A percentile compares a stretch with the other conserved stretches of the same genome.
These are phyloP conservation scores for Urocitellus parryii DNA, from an alignment of 2,113 vertebrate genomes.

Conservation along the genomic window DNA sequence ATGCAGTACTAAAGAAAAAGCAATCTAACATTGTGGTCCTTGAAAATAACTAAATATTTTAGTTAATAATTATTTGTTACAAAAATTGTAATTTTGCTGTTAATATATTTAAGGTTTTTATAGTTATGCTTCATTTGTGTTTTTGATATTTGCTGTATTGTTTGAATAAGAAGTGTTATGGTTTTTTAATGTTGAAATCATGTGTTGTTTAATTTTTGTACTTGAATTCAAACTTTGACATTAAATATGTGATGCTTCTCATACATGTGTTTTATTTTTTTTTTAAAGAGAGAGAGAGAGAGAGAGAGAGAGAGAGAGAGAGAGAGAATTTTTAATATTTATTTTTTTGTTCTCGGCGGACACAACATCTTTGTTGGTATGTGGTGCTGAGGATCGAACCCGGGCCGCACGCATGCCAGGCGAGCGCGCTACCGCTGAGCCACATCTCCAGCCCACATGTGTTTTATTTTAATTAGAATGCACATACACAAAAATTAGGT, in stretches of 20 bases:
- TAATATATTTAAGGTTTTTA: slow-evolving; percentile 84
- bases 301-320: too few relatives aligned
- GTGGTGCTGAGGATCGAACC: too few relatives aligned
- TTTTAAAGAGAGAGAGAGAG: too few relatives aligned
- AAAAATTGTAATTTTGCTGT: slow-evolving; percentile 82
- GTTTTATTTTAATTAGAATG: slow-evolving; percentile 73
- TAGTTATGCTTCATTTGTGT: slow-evolving; percentile 85
- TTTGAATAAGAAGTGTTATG: slow-evolving; percentile 82
- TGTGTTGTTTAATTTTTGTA: slow-evolving; percentile 89
- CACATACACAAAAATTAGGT: not conserved
- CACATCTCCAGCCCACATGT: too few relatives aligned
- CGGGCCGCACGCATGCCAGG: too few relatives aligned
- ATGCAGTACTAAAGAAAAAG: slow-evolving; percentile 76
- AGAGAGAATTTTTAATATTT: too few relatives aligned
- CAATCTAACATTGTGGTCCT: slow-evolving; percentile 81
- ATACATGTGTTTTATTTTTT: slow-evolving; percentile 71
- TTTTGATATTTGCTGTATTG: slow-evolving; percentile 81
- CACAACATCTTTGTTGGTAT: too few relatives aligned
- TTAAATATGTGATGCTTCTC: slow-evolving; percentile 86
- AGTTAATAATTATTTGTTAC: slow-evolving; percentile 80
- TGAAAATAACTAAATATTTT: slow-evolving; percentile 78
- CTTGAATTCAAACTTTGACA: slow-evolving; percentile 84
- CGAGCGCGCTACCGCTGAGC: too few relatives aligned
- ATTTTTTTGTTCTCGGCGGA: too few relatives aligned
- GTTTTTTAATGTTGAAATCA: slow-evolving; percentile 90